Base-by-base conservation (phyloP, 2,797 vertebrate genomes). In the Ataeniobius toweri region DNA sequence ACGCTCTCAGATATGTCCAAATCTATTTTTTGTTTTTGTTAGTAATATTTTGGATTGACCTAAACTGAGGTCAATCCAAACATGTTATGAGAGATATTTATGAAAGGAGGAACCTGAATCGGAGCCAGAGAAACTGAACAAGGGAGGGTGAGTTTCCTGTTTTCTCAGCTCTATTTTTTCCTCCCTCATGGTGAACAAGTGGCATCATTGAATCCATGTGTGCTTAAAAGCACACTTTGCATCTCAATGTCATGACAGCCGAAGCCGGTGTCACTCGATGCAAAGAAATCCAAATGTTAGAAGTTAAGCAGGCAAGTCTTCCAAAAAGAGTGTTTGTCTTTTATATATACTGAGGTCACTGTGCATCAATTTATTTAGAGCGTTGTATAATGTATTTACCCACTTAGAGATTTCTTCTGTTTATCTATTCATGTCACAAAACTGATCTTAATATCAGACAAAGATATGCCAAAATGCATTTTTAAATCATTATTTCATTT, bases 91-190 rank as follows among this genome's bases (percentile, higher is more conserved):
- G 72, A 77, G 80, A 26, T 73, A 75, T 74, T 77, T 80, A 31
- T 81, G 69, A 79, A 79, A 80, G 68, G 78, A 82, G 70, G 69
- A 75, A 59, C 44, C 63, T 83, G 80, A 76, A 86, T 71, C 36
- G 73, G 67, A 83, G 85, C 83, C 82, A 83, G 51, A 83, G 79
- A 78, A 76, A 77, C 77, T 78, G 56, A 65, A 83, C 80, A 70
- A 70, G 75, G 26, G 48, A 74, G 77, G 69, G 56, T 9, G 63
- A 70, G 79, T 79, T 86, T 91, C 91, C 85, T 88, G 89, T 92
- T 91, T 86, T 83, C 63, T 86, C 75, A 75, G 77, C 83, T 36
- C 67, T 55, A 74, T 77, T 56, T 74, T 88, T 39, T 74, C 44
- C 61, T 41, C 74, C 50, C 58, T 82, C 20, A 39, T 10, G 5